Evolutionary conservation across 2,888 invertebrate genomes (phyloP).

Genomic region (Patella ulyssiponensis): DNA sequence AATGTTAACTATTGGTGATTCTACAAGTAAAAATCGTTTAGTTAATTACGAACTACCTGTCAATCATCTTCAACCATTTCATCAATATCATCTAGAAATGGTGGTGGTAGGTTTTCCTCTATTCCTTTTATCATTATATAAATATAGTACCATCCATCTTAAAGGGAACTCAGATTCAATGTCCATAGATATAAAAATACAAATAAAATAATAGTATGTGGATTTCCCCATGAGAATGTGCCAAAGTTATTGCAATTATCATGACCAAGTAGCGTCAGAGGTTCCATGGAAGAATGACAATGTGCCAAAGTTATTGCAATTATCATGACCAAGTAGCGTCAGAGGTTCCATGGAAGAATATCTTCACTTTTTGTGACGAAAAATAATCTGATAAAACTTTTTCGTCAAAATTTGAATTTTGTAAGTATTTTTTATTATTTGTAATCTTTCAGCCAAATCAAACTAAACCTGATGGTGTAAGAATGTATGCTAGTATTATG

Average conservation of each 20-base stretch:
- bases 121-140: no score
- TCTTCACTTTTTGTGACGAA: background rate
- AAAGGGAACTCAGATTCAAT: no score
- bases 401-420: background rate
- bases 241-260: no score
- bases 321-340: no score
- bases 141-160: no score
- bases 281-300: no score
- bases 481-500: conserved; percentile 59
- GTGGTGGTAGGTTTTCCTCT: conserved; percentile 51
- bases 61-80: conserved; percentile 64
- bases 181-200: no score
- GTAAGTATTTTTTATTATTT: background rate
- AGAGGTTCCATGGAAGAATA: no score
- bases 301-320: no score
- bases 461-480: conserved; percentile 52
- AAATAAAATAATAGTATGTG: no score
- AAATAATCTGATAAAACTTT: background rate
- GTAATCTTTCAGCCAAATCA: conserved; percentile 51
- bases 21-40: conserved; percentile 51
- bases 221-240: no score
- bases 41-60: conserved; percentile 63
- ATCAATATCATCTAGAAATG: conserved; percentile 68
- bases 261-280: no score
- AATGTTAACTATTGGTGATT: conserved; percentile 61